These are phyloP conservation scores for Lucinisca nassula DNA, from an alignment of 2,888 invertebrate species.

Conservation along the genomic window DNA sequence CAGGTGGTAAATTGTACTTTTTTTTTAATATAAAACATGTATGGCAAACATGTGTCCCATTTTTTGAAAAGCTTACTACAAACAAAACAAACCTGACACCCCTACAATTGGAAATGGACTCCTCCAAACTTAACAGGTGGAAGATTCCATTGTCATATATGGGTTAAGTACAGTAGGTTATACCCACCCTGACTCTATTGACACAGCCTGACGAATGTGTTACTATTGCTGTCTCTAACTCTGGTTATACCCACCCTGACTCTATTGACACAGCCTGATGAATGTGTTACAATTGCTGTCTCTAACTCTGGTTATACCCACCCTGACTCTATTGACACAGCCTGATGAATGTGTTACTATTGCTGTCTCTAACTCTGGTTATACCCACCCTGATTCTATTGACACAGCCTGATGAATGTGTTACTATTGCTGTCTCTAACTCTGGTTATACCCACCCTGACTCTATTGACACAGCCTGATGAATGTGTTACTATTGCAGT, in stretches of 20 bases:
- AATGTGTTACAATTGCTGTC: slow-evolving; percentile 88
- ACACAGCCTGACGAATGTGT: slow-evolving; percentile 93
- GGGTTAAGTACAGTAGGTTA: too few species aligned
- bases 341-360: slow-evolving; percentile 90
- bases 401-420: slow-evolving; percentile 91
- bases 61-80: too few species aligned
- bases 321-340: slow-evolving; percentile 94
- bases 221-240: slow-evolving; percentile 90
- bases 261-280: slow-evolving; percentile 96
- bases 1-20: too few species aligned
- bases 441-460: slow-evolving; percentile 90
- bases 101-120: too few species aligned
- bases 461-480: neutral
- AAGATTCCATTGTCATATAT: too few species aligned
- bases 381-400: slow-evolving; percentile 89
- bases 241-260: slow-evolving; percentile 94
- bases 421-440: slow-evolving; percentile 90
- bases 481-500: neutral
- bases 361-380: slow-evolving; percentile 92
- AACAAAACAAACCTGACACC: too few species aligned
- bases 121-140: too few species aligned
- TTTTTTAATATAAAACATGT: too few species aligned
- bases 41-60: too few species aligned
- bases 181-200: slow-evolving; percentile 88
- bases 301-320: slow-evolving; percentile 94